A percentile compares a stretch with the other conserved stretches of the same genome.
phyloP scores from a whole-genome alignment of 37 sponge, comb jelly and placozoan genomes.

The Haliclona indistincta region DNA sequence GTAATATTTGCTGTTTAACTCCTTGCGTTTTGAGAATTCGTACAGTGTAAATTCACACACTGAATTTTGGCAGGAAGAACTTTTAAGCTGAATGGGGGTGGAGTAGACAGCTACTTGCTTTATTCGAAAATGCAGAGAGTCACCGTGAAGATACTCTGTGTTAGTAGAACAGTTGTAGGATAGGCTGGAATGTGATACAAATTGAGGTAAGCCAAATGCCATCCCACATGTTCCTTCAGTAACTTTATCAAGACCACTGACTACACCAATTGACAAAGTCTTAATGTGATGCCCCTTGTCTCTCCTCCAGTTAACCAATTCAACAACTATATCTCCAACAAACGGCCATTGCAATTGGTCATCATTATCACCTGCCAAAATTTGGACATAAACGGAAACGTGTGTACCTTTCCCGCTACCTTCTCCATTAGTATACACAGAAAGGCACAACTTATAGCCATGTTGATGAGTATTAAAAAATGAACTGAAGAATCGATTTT shows the following conservation, averaged over 20 bases:
- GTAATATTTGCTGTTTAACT: too few relatives aligned
- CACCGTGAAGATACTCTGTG: slow-evolving; percentile 4
- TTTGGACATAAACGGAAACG: not conserved
- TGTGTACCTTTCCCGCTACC: not conserved
- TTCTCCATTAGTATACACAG: too few relatives aligned
- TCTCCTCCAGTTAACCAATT: not conserved
- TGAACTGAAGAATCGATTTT: too few relatives aligned
- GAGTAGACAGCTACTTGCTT: slow-evolving; percentile 4
- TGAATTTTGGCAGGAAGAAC: too few relatives aligned
- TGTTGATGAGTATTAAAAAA: too few relatives aligned
- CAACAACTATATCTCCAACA: not conserved
- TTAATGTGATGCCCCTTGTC: not conserved
- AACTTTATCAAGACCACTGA: not conserved
- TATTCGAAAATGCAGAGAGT: slow-evolving; percentile 3
- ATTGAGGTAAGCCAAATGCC: not conserved
- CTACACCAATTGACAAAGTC: not conserved
- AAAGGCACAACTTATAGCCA: too few relatives aligned
- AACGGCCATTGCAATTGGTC: slow-evolving; percentile 29
- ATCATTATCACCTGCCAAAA: slow-evolving; percentile 36
- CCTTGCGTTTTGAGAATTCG: too few relatives aligned
- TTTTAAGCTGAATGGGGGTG: too few relatives aligned
- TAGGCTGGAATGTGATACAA: not conserved
- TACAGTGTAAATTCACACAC: too few relatives aligned
- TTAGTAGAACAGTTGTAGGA: not conserved
- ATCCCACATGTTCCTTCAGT: not conserved